Base-by-base conservation (phyloP, 2,888 invertebrate genomes). In the Papilio elwesi region DNA sequence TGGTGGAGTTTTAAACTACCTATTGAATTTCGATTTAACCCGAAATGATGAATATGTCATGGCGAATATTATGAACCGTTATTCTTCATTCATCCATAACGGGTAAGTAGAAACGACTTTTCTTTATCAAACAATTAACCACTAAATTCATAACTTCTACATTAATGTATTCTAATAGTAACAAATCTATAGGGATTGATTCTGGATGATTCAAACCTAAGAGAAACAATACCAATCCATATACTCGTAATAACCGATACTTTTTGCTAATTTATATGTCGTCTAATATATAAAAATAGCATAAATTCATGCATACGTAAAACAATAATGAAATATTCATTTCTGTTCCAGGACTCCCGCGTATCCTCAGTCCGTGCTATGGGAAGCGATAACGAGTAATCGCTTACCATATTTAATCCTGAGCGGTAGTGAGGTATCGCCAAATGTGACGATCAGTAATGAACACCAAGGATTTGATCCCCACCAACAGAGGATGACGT, bases 1-100 rank as follows among this genome's bases (percentile, higher is more conserved):
- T 65, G 92, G 93, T 1, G 85, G 81, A 2, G 80, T 93, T 12
- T 74, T 91, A 10, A 90, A 91, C 75, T 92, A 86, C 75, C 68
- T 93, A 13, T 88, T 93, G 67, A 84, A 90, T 73, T 83, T 80
- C 26, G 89, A 90, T 72, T 76, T 90, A 38, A 83, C 75, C 13
- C 75, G 78, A 0, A 74, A 64, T 26, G 90, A 90, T 72, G 75
- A 75, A 9, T 26, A 26, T 4, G 82, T 87, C 4, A 83, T 80
- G 77, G 70, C 69, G 13, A 78, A 85, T 1, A 73, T 92, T 4
- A 74, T 88, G 6, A 78, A 71, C 7, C 83, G 91, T 2, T 80
- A 90, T 53, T 75, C 82, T 1, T 75, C 78, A 6, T 93, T 93
- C 74, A 88, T 88, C 6, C 78, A 82, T 49, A 84, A 80, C 47